These are phyloP conservation scores for Ammospiza nelsoni DNA, from an alignment of 2,113 vertebrate species.

Conservation along the genomic window DNA sequence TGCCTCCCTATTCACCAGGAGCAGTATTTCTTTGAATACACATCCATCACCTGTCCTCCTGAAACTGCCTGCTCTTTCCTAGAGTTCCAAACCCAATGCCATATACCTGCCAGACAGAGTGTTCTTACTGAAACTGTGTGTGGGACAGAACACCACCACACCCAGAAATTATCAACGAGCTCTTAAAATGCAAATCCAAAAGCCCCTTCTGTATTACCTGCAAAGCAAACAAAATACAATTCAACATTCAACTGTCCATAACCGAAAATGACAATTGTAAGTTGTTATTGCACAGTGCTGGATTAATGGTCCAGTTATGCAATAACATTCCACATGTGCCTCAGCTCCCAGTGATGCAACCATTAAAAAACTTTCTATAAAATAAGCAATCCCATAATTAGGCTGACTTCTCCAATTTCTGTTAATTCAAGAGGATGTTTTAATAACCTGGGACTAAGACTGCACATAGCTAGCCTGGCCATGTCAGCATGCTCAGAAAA, in stretches of 20 bases:
- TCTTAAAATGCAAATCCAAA: slow-evolving; percentile 13
- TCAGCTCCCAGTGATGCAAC: background rate
- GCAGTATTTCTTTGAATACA: background rate
- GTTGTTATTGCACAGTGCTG: background rate
- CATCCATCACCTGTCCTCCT: background rate
- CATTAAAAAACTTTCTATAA: no score
- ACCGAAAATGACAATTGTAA: background rate
- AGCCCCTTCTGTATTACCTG: background rate
- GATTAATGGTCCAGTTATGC: background rate
- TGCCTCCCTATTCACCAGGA: background rate
- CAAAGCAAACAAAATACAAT: background rate
- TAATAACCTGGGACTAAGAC: background rate
- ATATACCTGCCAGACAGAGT: background rate
- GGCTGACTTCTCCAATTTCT: background rate
- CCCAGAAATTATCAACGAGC: background rate
- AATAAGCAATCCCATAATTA: background rate
- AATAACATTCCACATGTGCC: background rate
- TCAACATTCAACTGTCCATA: background rate
- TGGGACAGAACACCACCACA: background rate
- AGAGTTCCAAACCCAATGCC: background rate
- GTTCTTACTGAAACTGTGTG: background rate
- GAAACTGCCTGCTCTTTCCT: background rate
- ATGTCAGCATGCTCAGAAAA: background rate
- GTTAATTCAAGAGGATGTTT: background rate
- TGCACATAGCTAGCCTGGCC: background rate